phyloP scores from a whole-genome alignment of 2,888 invertebrate genomes.

The Lamellibrachia satsuma region DNA sequence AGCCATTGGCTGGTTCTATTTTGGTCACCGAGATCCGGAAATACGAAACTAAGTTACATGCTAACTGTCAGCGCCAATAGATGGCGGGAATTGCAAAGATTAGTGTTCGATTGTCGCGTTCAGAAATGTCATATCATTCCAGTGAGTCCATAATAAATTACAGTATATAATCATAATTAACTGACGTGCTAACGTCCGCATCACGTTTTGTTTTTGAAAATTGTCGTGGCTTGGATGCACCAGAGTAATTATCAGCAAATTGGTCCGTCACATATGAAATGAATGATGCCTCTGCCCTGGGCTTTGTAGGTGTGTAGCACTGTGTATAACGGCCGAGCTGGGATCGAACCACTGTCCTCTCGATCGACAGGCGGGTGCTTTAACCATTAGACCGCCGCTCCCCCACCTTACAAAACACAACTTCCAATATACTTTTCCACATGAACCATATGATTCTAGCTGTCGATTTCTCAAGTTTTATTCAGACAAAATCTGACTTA shows the following conservation, averaged over 20 bases:
- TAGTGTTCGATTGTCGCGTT: background rate
- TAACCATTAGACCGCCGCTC: no score
- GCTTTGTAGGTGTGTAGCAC: no score
- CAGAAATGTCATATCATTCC: background rate
- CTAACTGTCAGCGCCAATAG: background rate
- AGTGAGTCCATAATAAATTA: background rate
- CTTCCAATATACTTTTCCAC: no score
- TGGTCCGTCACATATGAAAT: no score
- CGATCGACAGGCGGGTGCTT: no score
- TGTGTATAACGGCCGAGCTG: no score
- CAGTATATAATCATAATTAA: background rate
- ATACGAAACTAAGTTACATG: slow-evolving; percentile 3
- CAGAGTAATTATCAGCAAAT: background rate
- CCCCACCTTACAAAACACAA: no score
- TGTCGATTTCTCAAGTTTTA: no score
- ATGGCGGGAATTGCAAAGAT: slow-evolving; percentile 4
- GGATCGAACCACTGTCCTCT: no score
- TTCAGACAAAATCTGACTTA: no score
- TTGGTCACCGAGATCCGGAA: background rate
- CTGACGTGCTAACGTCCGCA: background rate
- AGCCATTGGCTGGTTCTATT: background rate
- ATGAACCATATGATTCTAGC: no score
- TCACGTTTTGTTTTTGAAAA: background rate
- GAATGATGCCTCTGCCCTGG: no score
- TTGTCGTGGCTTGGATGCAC: background rate